phyloP scores from a whole-genome alignment of 2,888 invertebrate genomes.

The Chrysolina americana region DNA sequence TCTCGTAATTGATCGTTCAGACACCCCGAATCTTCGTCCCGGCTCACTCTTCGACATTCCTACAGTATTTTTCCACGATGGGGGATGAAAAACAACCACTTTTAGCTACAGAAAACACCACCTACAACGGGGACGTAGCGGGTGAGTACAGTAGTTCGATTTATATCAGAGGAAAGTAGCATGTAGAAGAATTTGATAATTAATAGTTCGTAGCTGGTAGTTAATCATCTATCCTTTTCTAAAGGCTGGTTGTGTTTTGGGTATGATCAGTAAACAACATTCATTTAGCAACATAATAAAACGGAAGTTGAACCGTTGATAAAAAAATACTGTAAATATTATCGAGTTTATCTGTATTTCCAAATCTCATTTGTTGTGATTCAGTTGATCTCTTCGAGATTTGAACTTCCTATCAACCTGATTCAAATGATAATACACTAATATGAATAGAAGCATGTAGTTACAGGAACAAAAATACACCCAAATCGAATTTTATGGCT shows the following conservation, averaged over 20 bases:
- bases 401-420: neutral
- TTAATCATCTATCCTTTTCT: neutral
- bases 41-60: neutral
- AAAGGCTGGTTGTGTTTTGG: neutral
- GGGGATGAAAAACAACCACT: conserved; percentile 61
- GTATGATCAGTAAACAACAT: neutral
- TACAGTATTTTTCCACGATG: conserved; percentile 41
- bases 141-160: conserved; percentile 44
- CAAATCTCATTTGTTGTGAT: neutral
- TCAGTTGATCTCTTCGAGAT: neutral
- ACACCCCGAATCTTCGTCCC: neutral
- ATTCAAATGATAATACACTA: too few relatives aligned
- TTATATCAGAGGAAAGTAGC: neutral
- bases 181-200: neutral
- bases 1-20: neutral
- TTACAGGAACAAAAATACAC: too few relatives aligned
- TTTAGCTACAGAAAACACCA: conserved; percentile 53
- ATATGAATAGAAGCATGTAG: too few relatives aligned
- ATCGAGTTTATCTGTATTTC: neutral
- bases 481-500: too few relatives aligned
- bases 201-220: neutral
- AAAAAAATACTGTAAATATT: neutral
- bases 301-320: neutral
- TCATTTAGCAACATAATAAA: neutral
- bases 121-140: conserved; percentile 55